These are phyloP conservation scores for Pristionchus pacificus DNA, from an alignment of 1,140 invertebrate species.

Conservation along the genomic window DNA sequence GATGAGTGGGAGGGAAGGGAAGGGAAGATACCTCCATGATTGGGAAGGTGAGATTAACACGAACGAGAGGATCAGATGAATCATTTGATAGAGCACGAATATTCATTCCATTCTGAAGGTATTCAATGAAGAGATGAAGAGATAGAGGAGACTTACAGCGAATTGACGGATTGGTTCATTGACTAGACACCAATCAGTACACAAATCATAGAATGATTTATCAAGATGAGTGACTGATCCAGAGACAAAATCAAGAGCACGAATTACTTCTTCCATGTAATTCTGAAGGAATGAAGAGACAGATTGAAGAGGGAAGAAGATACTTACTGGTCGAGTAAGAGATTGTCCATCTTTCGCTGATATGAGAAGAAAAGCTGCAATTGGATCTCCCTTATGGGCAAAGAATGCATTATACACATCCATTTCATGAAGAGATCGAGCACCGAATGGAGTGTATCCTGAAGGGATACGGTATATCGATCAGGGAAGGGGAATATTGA, in stretches of 20 bases:
- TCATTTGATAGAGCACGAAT: conserved; percentile 9
- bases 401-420: conserved; percentile 29
- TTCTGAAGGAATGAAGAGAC: conserved; percentile 10
- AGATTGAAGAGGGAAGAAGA: too few relatives aligned
- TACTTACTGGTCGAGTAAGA: background rate
- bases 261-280: conserved; percentile 19
- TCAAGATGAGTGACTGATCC: conserved; percentile 30
- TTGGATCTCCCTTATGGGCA: conserved; percentile 23
- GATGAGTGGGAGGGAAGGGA: too few relatives aligned
- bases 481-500: background rate
- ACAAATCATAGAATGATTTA: conserved; percentile 43
- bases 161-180: conserved; percentile 55
- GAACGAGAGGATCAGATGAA: conserved; percentile 9
- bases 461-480: background rate
- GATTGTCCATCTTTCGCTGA: conserved; percentile 15
- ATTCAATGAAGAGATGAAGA: too few relatives aligned
- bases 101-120: conserved; percentile 30
- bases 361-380: conserved; percentile 27
- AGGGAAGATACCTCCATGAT: conserved; percentile 55
- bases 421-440: conserved; percentile 24
- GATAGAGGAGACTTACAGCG: too few relatives aligned
- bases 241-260: conserved; percentile 18
- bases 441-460: conserved; percentile 31
- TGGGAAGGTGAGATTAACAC: conserved; percentile 53
- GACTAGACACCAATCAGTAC: conserved; percentile 53